Base-by-base conservation (phyloP, 2,113 vertebrate genomes). In the Leptocoma aspasia region DNA sequence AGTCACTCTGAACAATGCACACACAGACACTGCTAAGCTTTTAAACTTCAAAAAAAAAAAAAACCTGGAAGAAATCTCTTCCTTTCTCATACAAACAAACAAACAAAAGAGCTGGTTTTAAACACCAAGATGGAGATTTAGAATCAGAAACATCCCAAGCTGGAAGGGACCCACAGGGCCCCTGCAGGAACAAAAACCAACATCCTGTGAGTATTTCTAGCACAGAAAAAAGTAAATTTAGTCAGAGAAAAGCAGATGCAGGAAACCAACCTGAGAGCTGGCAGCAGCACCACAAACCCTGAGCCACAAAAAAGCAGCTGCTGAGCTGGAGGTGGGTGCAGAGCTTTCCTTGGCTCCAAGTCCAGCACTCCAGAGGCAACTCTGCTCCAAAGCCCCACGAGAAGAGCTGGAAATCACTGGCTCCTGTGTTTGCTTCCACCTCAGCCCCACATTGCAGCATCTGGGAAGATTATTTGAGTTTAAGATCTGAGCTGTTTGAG, bases 241-340 rank as follows among this genome's bases (percentile, higher is more conserved):
- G 78, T n/a, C 78, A 76, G 49, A 44, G 65, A 49, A 52, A 44
- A 84, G 52, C 61, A 49, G 3, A 54, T 1, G 14, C 82, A 94
- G 83, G 92, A 95, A 87, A 71, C 39, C 60, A 77, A 31, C 3
- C 1, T 2, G 3, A 70, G 73, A 21, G 50, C 91, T 57, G 81
- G 89, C 86, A 65, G 91, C 63, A 73, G 65, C 61, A 44, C 41
- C 89, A 54, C 60, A 9, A 82, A 69, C 26, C 59, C 81, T 68
- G 33, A 54, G 84, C 92, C 83, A 90, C 91, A 94, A 56, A 44
- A 69, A 56, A 93, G 94, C 88, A 85, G 81, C 92, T 57, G 80
- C 19, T 41, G 90, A 84, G 85, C 39, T 15, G 31, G 20, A n/a
- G 8, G 9, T 24, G 79, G 57, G 84, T 52, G 52, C 76, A 14